Base-by-base conservation (phyloP, 2,113 vertebrate genomes). In the Lutjanus erythropterus region DNA sequence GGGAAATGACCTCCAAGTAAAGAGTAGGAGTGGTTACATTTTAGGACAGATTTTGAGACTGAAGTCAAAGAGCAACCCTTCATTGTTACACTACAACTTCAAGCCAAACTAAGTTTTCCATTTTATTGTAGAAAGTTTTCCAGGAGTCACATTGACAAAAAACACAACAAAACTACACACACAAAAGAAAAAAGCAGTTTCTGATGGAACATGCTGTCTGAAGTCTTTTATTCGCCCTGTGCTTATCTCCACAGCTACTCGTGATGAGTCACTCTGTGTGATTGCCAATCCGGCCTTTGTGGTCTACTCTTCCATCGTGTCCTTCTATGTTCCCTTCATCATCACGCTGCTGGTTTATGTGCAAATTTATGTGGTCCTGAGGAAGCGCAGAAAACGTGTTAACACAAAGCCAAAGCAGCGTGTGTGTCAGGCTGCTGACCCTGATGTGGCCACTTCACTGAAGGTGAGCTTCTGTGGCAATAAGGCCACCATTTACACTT, bases 261-360 rank as follows among this genome's bases (percentile, higher is more conserved):
- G 94, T 5, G 92, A 95, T 4, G 94, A 93, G 35, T 85, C 94
- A 1, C 86, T 91, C 60, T 96, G 95, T 81, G 93, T 94, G 71
- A 95, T 96, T n/a, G 94, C 94, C 66, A 96, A 96, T 74, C 95
- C 95, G 0, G 94, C 94, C 73, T 96, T 96, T 66, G 95, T 96
- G 86, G 94, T 96, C 0, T 96, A 96, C 89, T 96, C 95, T 21
- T 96, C 95, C 80, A 95, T 96, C 3, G 95, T 96, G 76, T 96
- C 95, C 92, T 96, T 96, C 93, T 96, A 96, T 47, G 94, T 95
- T 21, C 95, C 95, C 81, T 96, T 96, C 89, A 96, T 95, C 91
- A 94, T 96, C 81, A 96, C 95, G 1, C 88, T 96, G 78, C 92
- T 96, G 61, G 95, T 96, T 78, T 96, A 96, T 73, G 95, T 96